phyloP scores from a whole-genome alignment of 2,888 invertebrate species.

The Zaprionus bogoriensis region DNA sequence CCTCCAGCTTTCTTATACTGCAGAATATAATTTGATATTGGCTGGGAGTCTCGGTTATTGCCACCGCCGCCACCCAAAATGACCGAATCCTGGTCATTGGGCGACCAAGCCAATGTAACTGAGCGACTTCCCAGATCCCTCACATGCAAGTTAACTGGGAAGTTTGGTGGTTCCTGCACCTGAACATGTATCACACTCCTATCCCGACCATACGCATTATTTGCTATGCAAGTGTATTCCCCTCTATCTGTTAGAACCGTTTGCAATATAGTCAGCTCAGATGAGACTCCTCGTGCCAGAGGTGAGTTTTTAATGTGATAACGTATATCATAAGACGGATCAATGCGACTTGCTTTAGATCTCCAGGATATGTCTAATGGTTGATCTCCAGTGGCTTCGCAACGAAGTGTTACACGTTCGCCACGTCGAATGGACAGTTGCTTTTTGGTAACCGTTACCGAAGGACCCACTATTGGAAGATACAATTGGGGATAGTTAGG shows the following conservation, averaged over 20 bases:
- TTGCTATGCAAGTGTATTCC: conserved; percentile 86
- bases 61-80: conserved; percentile 58
- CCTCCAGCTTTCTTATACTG: conserved; percentile 86
- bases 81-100: conserved; percentile 82
- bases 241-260: conserved; percentile 84
- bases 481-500: not conserved
- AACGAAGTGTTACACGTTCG: conserved; percentile 84
- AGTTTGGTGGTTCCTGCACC: conserved; percentile 86
- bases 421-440: conserved; percentile 84
- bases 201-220: conserved; percentile 86
- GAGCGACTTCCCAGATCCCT: conserved; percentile 85
- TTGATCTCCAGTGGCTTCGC: conserved; percentile 84
- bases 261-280: conserved; percentile 85
- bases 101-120: conserved; percentile 85
- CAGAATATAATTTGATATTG: conserved; percentile 85
- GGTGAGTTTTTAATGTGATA: conserved; percentile 82
- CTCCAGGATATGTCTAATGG: conserved; percentile 85
- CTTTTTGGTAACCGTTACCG: conserved; percentile 83
- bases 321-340: conserved; percentile 84
- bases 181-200: conserved; percentile 83
- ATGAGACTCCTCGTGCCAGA: conserved; percentile 83
- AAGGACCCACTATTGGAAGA: conserved; percentile 83
- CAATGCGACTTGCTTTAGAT: conserved; percentile 83
- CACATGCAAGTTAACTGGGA: conserved; percentile 85
- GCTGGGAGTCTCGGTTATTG: conserved; percentile 83